These are phyloP conservation scores for Zophobas atratus DNA, from an alignment of 1,140 invertebrate genomes.

Conservation along the genomic window DNA sequence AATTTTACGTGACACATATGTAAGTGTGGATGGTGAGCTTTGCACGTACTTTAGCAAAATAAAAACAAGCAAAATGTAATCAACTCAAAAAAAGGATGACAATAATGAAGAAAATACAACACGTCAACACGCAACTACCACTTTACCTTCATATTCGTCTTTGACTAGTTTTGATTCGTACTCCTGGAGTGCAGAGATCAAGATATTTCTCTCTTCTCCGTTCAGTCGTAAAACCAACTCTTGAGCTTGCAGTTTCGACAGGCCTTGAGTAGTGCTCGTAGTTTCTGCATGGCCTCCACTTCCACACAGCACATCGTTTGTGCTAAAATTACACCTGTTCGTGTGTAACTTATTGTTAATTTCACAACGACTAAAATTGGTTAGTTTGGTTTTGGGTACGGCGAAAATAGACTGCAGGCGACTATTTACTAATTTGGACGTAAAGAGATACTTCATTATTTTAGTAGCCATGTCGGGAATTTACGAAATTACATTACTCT, in stretches of 20 bases:
- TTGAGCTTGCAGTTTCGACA: slow-evolving; percentile 79
- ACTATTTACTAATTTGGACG: slow-evolving; percentile 51
- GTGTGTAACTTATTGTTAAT: slow-evolving; percentile 12
- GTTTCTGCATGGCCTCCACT: slow-evolving; percentile 65
- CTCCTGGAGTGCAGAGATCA: slow-evolving; percentile 78
- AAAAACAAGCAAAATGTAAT: slow-evolving; percentile 24
- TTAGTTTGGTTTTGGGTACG: slow-evolving; percentile 51
- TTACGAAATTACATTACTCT: not conserved
- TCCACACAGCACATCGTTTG: slow-evolving; percentile 51
- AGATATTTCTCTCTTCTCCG: slow-evolving; percentile 76
- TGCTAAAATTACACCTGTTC: slow-evolving; percentile 50
- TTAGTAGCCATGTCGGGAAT: slow-evolving; percentile 44
- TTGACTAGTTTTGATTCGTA: slow-evolving; percentile 80
- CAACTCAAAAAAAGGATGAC: not conserved
- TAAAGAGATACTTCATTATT: slow-evolving; percentile 43
- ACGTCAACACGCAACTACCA: slow-evolving; percentile 11
- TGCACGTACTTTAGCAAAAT: too few species aligned
- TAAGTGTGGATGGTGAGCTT: too few species aligned
- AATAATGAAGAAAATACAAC: slow-evolving; percentile 6
- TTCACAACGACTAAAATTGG: slow-evolving; percentile 50
- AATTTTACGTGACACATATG: too few species aligned
- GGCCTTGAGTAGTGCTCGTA: slow-evolving; percentile 67
- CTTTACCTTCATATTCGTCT: slow-evolving; percentile 81
- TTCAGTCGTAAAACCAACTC: slow-evolving; percentile 79
- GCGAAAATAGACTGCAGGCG: slow-evolving; percentile 33